Percentiles rank a stretch among this genome's conserved stretches.
phyloP scores from a whole-genome alignment of 1,140 invertebrate genomes.

The Orius insidiosus region DNA sequence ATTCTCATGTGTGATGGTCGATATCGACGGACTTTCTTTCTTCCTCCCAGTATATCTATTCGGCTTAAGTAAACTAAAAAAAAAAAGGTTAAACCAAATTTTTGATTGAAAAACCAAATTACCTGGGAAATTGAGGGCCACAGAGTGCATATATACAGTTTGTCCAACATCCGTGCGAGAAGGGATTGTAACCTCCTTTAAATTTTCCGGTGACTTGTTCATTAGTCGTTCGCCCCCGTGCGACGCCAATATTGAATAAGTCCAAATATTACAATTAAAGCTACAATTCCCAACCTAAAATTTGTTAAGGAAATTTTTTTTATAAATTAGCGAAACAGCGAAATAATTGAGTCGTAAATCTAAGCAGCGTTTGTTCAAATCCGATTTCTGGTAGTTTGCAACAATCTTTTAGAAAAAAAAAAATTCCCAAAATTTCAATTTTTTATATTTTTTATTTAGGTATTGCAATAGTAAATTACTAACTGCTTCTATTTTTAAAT shows the following conservation, averaged over 20 bases:
- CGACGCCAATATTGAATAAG: constrained; percentile 97
- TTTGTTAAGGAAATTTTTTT: constrained; percentile 6
- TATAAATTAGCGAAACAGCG: too few relatives aligned
- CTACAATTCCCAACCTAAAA: constrained; percentile 17
- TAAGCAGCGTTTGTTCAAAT: too few relatives aligned
- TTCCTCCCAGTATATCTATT: constrained; percentile 25
- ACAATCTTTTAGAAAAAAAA: too few relatives aligned
- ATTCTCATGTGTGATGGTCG: constrained; percentile 25
- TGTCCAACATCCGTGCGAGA: constrained; percentile 78
- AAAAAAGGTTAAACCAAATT: constrained; percentile 9
- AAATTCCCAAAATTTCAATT: too few relatives aligned
- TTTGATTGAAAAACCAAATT: not conserved
- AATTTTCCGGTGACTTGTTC: constrained; percentile 99
- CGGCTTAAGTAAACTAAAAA: constrained; percentile 24
- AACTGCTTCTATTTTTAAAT: too few relatives aligned
- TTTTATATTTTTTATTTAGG: too few relatives aligned
- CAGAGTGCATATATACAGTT: constrained; percentile 93
- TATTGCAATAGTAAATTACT: too few relatives aligned
- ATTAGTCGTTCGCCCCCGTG: constrained; percentile 97
- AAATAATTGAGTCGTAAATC: too few relatives aligned
- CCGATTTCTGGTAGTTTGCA: too few relatives aligned
- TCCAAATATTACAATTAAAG: constrained; percentile 48
- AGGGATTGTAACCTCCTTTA: constrained; percentile 92
- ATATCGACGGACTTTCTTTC: constrained; percentile 25
- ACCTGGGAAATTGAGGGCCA: constrained; percentile 94